Percentiles rank a stretch among this genome's conserved stretches.
These are phyloP conservation scores for Tragelaphus strepsiceros DNA, from an alignment of 2,113 vertebrate genomes.

Conservation along the genomic window DNA sequence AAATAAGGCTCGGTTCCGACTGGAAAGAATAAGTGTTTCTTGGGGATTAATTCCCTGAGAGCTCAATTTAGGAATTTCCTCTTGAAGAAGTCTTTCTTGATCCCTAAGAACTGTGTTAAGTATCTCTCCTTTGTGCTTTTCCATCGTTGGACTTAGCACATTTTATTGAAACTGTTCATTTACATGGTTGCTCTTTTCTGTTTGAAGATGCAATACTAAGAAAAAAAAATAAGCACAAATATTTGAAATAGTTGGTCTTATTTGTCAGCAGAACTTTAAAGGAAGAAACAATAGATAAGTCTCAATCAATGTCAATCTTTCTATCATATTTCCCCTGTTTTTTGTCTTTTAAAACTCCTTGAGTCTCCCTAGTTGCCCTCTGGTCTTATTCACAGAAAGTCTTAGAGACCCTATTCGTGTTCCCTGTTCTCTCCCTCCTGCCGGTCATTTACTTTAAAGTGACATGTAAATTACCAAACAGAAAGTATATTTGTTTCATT, in stretches of 20 bases:
- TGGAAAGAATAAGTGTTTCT: not conserved
- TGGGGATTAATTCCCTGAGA: not conserved
- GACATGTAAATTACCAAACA: not conserved
- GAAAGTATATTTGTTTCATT: not conserved
- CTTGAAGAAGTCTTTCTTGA: not conserved
- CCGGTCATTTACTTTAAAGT: not conserved
- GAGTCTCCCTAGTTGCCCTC: not conserved
- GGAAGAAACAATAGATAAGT: not conserved
- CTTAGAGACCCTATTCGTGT: not conserved
- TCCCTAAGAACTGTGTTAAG: not conserved
- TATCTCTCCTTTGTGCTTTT: not conserved
- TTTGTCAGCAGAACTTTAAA: not conserved
- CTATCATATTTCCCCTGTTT: not conserved
- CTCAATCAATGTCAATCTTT: not conserved
- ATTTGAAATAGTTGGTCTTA: not conserved
- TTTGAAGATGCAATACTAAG: not conserved
- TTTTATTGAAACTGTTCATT: constrained; percentile 19
- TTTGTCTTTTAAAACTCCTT: not conserved
- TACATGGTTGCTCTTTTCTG: not conserved
- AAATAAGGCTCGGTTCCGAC: not conserved
- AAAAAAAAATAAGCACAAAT: not conserved
- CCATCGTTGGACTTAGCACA: not conserved
- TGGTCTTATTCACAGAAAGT: not conserved
- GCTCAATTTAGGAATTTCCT: not conserved
- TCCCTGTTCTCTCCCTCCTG: not conserved